Evolutionary conservation across 2,797 vertebrate species (phyloP).

Genomic region (Eremophila alpestris): DNA sequence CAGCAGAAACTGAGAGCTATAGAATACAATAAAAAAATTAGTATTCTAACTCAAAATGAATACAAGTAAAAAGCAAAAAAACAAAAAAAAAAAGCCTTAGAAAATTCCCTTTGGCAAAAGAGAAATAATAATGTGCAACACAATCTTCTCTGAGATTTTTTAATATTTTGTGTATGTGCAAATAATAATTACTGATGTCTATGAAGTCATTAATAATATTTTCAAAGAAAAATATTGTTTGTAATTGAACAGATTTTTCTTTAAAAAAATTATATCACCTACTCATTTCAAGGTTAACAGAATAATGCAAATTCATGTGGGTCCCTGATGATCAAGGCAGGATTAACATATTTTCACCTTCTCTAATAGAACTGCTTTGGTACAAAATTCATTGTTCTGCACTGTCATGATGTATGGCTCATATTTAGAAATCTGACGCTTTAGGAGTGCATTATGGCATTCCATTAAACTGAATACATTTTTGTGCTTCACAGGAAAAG

Average conservation of each 20-base stretch:
- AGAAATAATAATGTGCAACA: background rate
- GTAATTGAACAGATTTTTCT: background rate
- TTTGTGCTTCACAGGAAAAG: constrained; percentile 15
- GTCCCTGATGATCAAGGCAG: constrained; percentile 23
- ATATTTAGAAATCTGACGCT: constrained; percentile 58
- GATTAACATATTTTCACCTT: constrained; percentile 63
- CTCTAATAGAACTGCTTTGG: constrained; percentile 44
- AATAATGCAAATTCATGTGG: constrained; percentile 42
- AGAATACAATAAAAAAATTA: background rate
- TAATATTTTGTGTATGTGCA: background rate
- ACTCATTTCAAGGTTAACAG: constrained; percentile 57
- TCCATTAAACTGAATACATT: constrained; percentile 55
- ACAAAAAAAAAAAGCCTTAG: background rate
- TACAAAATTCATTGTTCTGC: constrained; percentile 47
- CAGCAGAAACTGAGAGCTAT: background rate
- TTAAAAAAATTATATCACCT: background rate
- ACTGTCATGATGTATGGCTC: constrained; percentile 26
- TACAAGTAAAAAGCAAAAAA: background rate
- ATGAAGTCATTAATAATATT: background rate
- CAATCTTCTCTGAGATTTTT: background rate
- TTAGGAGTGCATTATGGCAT: constrained; percentile 31
- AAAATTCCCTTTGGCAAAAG: background rate
- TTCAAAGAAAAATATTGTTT: background rate
- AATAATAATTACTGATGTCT: constrained; percentile 37
- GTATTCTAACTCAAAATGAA: background rate